Evolutionary conservation across 2,888 invertebrate species (phyloP), one percentile per base, ranked within the genome.

Genomic region (Drosophila borborema): DNA sequence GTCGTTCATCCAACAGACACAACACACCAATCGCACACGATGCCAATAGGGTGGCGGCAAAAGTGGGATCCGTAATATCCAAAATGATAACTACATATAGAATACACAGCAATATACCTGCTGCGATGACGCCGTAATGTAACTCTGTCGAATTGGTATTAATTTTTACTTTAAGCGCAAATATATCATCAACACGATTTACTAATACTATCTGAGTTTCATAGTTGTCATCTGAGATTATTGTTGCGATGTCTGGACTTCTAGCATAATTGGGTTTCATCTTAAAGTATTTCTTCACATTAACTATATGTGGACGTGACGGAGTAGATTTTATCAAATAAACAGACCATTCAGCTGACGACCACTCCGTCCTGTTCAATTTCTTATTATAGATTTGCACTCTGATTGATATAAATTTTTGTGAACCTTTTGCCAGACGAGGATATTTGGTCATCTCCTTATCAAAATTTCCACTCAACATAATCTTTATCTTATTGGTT

Each of bases 31-130:
- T 93, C 0, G 96, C 95, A 82, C 95, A 94, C 41, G 96, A 92
- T 0, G 96, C 95, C 96, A 69, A 81, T 95, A 88, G 6, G 0
- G 86, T 8, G 0, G 81, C 58, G 14, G 74, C 83, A 20, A 86
- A 88, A 2, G 90, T 79, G 2, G 81, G 94, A 90, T 97, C 96
- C 0, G 96, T 94, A 38, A 96, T 91, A 95, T 96, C 93, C 89
- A 91, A 97, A 75, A 97, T 96, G 58, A 98, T 97, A 43, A 98
- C 94, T 14, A 96, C 86, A 84, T 98, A 98, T n/a, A 98, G 94
- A 0, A 95, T 94, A 2, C 95, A 71, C 1, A 98, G 94, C 2
- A 98, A 94, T 0, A 96, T 76, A 0, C 95, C 94, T 0, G 96
- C 96, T 82, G 96, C 97, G 14, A 96, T 92, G 16, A 97, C 95